Base-by-base conservation (phyloP, 1,140 invertebrate genomes). In the Orius laevigatus region DNA sequence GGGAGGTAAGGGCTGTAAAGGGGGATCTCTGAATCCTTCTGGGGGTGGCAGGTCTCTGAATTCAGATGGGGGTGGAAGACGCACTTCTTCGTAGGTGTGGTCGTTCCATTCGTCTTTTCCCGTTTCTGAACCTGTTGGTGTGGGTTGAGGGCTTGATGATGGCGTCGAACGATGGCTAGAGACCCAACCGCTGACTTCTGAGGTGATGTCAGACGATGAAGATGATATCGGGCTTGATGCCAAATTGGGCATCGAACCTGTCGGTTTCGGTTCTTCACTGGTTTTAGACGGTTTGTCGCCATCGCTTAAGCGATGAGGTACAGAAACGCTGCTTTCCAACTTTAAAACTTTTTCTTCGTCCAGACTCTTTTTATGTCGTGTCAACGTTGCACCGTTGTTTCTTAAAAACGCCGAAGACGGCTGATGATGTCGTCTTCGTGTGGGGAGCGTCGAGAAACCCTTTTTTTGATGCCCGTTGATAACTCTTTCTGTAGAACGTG, bases 41-140 rank as follows among this genome's bases (percentile, higher is more conserved):
- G 81, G 81, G 8, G 72, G 72, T n/a, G 78, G 77, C 20, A 77
- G 73, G 66, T 87, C 84, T 61, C 82, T 74, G 56, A 88, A 88
- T 65, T 86, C 82, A 56, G 84, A 79, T 0, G 84, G 84, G 1
- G 84, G 84, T 6, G 83, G 82, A 16, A 83, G 61, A 16, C 75
- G 69, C 5, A 86, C 70, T 58, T 84, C 78, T 59, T 84, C 81
- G 57, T 81, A 80, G 11, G 77, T 73, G 57, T 74, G 71, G 35
- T 77, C 70, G 8, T 58, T 46, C 12, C 32, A 63, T 34, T 43
- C 47, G 31, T 49, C 42, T 12, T 41, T 36, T 33, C 47, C 46
- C 20, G 39, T 42, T 18, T 53, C 52, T 34, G 48, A 51, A 31
- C 49, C 46, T 4, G 50, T 53, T 44, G 58, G 58, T 41, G 58